Evolutionary conservation across 37 sponge, comb jelly and placozoan species (phyloP), one percentile per base, ranked within the genome.

Genomic region (Corticium candelabrum): DNA sequence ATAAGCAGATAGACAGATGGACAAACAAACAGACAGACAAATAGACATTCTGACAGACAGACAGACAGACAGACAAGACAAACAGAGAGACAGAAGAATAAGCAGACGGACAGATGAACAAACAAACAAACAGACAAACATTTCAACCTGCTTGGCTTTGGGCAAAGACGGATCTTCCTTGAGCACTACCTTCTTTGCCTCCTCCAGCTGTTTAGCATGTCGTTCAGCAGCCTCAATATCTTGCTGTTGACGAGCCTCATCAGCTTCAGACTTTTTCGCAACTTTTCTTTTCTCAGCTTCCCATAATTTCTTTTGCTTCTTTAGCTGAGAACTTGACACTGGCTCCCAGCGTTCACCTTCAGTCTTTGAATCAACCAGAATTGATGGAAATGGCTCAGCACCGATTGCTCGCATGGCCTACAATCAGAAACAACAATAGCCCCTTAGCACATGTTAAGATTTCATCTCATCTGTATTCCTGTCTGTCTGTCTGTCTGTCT

Each of bases 241-340:
- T 21, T 50, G 62, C 21, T 50, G 11, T 21, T 11, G 15, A 27
- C 21, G 11, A 11, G 62, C 62, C 21, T 50, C 62, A 21, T 50
- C 62, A 11, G 11, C 15, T 50, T 50, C 62, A 11, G 62, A 50
- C 21, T 50, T 50, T 21, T 50, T 50, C 21, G 62, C 62, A 21
- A 50, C 15, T 21, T 50, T 50, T 50, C 62, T 50, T 21, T 50
- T 50, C 62, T 50, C 62, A 50, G 21, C 62, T 32, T 79, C 79
- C 79, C 79, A 96, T 1, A 87, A 3, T 68, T 96, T 96, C 68
- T 87, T 96, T 27, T 81, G 57, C 80, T 96, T 96, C 83, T 96
- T 96, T 78, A 96, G n/a, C 79, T 96, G 96, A 82, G 75, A 87
- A 76, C 84, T 83, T 15, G 96, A 96, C 15, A 77, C 86, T 67